These are phyloP conservation scores for Glossophaga mutica DNA, from an alignment of 2,797 vertebrate species.

Conservation along the genomic window DNA sequence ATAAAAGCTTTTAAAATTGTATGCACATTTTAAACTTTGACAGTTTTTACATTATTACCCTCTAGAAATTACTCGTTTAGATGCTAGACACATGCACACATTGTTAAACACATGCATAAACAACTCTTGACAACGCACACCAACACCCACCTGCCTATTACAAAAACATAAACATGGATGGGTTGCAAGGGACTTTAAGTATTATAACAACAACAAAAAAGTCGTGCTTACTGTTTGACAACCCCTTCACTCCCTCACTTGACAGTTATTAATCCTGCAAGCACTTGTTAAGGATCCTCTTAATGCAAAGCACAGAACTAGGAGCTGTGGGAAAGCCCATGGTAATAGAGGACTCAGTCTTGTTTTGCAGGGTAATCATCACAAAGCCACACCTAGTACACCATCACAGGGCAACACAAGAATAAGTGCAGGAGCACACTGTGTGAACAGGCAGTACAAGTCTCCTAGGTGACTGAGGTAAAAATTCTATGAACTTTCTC, in stretches of 20 bases:
- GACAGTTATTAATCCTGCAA: neutral
- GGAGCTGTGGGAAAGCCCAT: neutral
- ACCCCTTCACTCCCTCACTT: neutral
- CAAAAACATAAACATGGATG: neutral
- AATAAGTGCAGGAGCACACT: neutral
- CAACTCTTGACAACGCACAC: neutral
- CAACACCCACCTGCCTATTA: neutral
- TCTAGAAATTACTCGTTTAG: neutral
- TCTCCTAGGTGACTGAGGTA: neutral
- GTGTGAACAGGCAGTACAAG: rapidly evolving
- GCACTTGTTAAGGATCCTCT: neutral
- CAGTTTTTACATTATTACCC: neutral
- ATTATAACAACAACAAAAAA: neutral
- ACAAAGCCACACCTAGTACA: neutral
- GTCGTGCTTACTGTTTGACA: neutral
- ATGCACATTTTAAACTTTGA: neutral
- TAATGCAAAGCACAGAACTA: neutral
- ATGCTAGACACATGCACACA: neutral
- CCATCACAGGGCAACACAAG: neutral
- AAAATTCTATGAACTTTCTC: neutral
- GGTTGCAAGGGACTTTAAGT: neutral
- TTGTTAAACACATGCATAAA: neutral
- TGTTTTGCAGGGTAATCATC: neutral
- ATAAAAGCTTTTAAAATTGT: neutral
- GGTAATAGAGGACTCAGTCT: neutral